phyloP scores from a whole-genome alignment of 2,888 invertebrate genomes.

The Allolobophora icterica region DNA sequence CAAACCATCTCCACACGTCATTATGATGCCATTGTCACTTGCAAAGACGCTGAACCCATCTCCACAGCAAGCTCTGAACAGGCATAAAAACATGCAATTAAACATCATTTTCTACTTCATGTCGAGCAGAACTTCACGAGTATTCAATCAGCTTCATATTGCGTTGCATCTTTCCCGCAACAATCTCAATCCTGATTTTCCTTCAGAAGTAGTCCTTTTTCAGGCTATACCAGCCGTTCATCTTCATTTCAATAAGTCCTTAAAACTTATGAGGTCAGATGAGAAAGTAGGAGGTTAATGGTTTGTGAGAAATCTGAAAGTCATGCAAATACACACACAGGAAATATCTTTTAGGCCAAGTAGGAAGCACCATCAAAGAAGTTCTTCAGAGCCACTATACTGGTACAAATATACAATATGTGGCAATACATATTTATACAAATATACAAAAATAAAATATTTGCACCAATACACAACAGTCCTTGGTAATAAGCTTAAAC shows the following conservation, averaged over 20 bases:
- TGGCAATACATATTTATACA: neutral
- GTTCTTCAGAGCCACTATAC: too few relatives aligned
- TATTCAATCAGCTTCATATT: neutral
- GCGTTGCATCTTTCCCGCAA: neutral
- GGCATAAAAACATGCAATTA: neutral
- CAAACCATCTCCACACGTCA: conserved; percentile 75
- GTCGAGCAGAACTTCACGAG: neutral
- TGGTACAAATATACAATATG: neutral
- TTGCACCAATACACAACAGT: too few relatives aligned
- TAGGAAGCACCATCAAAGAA: too few relatives aligned
- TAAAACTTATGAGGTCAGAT: too few relatives aligned
- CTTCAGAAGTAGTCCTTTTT: neutral
- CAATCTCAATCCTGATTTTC: neutral
- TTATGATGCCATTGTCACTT: conserved; percentile 74
- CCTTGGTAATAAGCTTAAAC: neutral
- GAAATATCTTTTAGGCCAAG: too few relatives aligned
- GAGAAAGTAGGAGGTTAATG: too few relatives aligned
- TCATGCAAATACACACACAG: too few relatives aligned
- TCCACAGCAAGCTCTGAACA: conserved; percentile 71
- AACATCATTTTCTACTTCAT: neutral
- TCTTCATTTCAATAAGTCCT: neutral
- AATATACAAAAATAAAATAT: too few relatives aligned
- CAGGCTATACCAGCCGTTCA: neutral
- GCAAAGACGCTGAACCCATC: conserved; percentile 75
- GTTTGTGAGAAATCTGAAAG: too few relatives aligned